phyloP scores from a whole-genome alignment of 2,888 invertebrate species.

The Caenorhabditis plicata region DNA sequence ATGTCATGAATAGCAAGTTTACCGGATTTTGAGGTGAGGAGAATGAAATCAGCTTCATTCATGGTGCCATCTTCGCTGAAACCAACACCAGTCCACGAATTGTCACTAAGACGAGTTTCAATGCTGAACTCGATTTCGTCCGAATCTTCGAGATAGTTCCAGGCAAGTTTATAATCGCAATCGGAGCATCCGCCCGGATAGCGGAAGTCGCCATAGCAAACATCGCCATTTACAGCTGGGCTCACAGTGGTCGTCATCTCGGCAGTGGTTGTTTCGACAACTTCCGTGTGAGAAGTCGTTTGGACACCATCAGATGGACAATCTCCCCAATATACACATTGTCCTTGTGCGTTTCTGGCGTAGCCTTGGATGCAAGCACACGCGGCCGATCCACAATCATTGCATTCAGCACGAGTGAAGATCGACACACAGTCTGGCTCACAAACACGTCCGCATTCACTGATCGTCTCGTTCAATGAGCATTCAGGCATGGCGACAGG shows the following conservation, averaged over 20 bases:
- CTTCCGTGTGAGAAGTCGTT: background rate
- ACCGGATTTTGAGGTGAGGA: conserved; percentile 53
- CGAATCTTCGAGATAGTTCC: conserved; percentile 59
- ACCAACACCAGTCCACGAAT: conserved; percentile 64
- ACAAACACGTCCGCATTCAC: conserved; percentile 61
- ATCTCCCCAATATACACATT: conserved; percentile 64
- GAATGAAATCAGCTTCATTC: conserved; percentile 62
- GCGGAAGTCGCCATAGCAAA: conserved; percentile 63
- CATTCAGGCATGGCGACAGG: conserved; percentile 37
- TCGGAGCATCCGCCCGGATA: conserved; percentile 60
- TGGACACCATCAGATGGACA: conserved; percentile 44
- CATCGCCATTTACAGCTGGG: conserved; percentile 46
- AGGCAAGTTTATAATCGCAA: conserved; percentile 60
- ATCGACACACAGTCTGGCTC: conserved; percentile 63
- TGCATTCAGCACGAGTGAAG: conserved; percentile 60
- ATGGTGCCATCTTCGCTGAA: conserved; percentile 58
- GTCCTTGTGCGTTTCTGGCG: conserved; percentile 47
- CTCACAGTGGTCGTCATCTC: conserved; percentile 1
- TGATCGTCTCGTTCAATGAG: conserved; percentile 60
- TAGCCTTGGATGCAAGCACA: conserved; percentile 63
- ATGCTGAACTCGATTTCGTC: conserved; percentile 65
- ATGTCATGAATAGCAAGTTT: conserved; percentile 58
- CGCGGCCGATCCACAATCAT: conserved; percentile 52
- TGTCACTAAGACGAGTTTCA: conserved; percentile 56
- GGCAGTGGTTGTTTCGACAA: conserved; percentile 6